phyloP scores from a whole-genome alignment of 2,888 invertebrate species.

The Lasioglossum villosulum region DNA sequence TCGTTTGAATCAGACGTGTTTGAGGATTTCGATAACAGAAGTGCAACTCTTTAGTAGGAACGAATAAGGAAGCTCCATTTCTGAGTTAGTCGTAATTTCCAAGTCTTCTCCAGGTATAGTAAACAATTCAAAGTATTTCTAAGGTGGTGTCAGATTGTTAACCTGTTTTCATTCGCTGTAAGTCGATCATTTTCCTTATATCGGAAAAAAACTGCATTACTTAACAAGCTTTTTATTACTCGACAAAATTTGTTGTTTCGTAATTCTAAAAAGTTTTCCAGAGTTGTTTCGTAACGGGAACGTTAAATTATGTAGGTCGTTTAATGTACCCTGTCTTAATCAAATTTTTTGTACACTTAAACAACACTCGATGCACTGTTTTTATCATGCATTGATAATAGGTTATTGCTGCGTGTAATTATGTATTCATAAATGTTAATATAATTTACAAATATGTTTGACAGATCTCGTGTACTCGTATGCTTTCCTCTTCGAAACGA shows the following conservation, averaged over 20 bases:
- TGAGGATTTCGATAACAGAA: neutral
- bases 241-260: too few relatives aligned
- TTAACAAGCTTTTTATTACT: too few relatives aligned
- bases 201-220: too few relatives aligned
- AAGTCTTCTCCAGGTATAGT: neutral
- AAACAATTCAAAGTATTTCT: neutral
- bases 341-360: neutral
- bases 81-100: neutral
- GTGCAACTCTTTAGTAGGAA: neutral
- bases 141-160: neutral
- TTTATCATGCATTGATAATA: too few relatives aligned
- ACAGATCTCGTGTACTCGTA: too few relatives aligned
- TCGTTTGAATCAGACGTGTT: neutral
- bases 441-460: too few relatives aligned
- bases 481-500: neutral
- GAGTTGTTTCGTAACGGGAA: neutral
- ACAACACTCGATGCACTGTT: too few relatives aligned
- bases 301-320: neutral
- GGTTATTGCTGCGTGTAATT: neutral
- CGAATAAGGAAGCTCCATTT: neutral
- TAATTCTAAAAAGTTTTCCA: neutral
- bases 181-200: too few relatives aligned
- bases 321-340: neutral
- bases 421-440: neutral
- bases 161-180: too few relatives aligned